Evolutionary conservation across 2,797 vertebrate genomes (phyloP).

Genomic region (Cyclopterus lumpus): DNA sequence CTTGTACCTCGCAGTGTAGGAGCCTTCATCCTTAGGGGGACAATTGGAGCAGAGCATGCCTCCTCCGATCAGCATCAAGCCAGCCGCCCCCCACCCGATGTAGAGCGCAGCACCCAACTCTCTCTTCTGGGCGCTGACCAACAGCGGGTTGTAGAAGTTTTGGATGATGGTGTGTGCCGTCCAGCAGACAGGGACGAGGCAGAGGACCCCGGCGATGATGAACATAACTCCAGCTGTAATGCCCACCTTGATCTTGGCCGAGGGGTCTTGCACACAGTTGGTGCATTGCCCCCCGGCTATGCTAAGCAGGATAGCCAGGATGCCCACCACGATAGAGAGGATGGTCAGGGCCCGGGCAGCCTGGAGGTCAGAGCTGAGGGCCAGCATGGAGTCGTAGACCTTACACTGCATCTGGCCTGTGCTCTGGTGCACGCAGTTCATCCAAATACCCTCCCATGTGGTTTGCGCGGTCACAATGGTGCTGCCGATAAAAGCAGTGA

Average conservation of each 20-base stretch:
- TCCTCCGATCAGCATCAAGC: constrained; percentile 90
- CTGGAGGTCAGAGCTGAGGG: constrained; percentile 91
- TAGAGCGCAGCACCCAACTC: constrained; percentile 92
- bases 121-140: constrained; percentile 85
- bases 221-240: constrained; percentile 87
- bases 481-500: constrained; percentile 91
- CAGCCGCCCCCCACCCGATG: constrained; percentile 91
- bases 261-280: constrained; percentile 89
- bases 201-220: constrained; percentile 84
- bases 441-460: constrained; percentile 96
- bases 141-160: constrained; percentile 92
- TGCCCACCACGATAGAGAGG: constrained; percentile 87
- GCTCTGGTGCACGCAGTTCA: constrained; percentile 95
- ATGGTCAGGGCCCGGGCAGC: constrained; percentile 90
- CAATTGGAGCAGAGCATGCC: constrained; percentile 91
- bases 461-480: constrained; percentile 93
- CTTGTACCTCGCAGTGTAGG: constrained; percentile 87
- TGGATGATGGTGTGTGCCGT: constrained; percentile 88
- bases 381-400: constrained; percentile 94
- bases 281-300: constrained; percentile 93
- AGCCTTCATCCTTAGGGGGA: constrained; percentile 73
- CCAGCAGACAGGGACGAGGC: constrained; percentile 92
- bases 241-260: constrained; percentile 87
- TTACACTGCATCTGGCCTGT: constrained; percentile 99
- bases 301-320: constrained; percentile 87